Evolutionary conservation across 92 coral and sea anemone genomes (phyloP).

Genomic region (Zoanthus sociatus): DNA sequence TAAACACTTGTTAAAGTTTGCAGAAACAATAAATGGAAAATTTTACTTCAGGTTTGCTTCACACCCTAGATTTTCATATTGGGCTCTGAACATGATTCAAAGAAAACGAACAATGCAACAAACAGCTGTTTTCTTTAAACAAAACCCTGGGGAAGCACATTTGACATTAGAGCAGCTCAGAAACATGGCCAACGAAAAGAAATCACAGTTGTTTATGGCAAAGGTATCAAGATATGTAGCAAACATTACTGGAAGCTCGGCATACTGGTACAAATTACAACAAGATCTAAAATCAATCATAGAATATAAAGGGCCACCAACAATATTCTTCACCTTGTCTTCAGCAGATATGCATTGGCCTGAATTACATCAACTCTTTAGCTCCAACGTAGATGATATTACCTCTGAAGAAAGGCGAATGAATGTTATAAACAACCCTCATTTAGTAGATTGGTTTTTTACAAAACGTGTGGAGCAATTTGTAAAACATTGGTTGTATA

Average conservation of each 20-base stretch:
- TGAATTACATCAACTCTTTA: slow-evolving; percentile 26
- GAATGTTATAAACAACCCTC: too few species aligned
- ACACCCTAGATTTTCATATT: slow-evolving; percentile 67
- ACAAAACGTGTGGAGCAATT: slow-evolving; percentile 58
- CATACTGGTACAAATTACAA: slow-evolving; percentile 55
- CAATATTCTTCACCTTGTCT: slow-evolving; percentile 61
- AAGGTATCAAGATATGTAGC: slow-evolving; percentile 31
- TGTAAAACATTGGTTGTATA: slow-evolving; percentile 61
- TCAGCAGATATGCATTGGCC: too few species aligned
- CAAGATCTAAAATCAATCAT: slow-evolving; percentile 52
- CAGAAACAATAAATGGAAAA: slow-evolving; percentile 25
- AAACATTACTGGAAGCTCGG: slow-evolving; percentile 53
- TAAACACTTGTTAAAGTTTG: slow-evolving; percentile 49
- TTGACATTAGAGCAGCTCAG: slow-evolving; percentile 56
- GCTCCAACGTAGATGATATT: slow-evolving; percentile 42
- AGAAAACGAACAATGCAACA: slow-evolving; percentile 61
- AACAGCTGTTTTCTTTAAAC: background rate
- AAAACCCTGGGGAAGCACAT: slow-evolving; percentile 63
- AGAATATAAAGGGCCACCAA: slow-evolving; percentile 49
- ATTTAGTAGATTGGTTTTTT: slow-evolving; percentile 50
- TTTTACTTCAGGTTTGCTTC: slow-evolving; percentile 30
- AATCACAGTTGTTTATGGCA: slow-evolving; percentile 25
- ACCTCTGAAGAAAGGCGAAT: slow-evolving; percentile 53
- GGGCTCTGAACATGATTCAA: slow-evolving; percentile 67
- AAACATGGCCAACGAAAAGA: slow-evolving; percentile 52